These are phyloP conservation scores for Tylochromis polylepis DNA, from an alignment of 2,113 vertebrate species.

Conservation along the genomic window DNA sequence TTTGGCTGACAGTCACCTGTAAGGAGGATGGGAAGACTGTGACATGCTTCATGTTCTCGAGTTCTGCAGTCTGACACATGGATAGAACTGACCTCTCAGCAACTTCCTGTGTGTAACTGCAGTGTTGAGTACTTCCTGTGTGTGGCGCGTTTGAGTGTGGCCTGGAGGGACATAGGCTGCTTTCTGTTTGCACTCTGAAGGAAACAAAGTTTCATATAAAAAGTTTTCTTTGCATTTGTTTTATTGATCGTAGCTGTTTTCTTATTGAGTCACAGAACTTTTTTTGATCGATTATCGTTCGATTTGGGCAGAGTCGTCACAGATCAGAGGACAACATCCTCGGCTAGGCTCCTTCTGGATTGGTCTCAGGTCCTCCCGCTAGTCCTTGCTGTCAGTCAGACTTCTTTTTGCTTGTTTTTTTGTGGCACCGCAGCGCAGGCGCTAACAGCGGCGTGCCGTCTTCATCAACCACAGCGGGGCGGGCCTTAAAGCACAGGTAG, in stretches of 20 bases:
- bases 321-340: neutral
- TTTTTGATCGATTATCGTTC: too few species aligned
- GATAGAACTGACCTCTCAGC: neutral
- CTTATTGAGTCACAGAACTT: neutral
- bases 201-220: accelerated
- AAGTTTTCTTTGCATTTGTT: neutral
- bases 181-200: neutral
- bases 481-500: constrained; percentile 14
- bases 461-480: accelerated
- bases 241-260: neutral
- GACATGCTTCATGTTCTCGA: neutral
- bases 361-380: neutral
- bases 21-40: too few species aligned
- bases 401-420: constrained; percentile 19
- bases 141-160: accelerated
- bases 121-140: neutral
- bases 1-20: too few species aligned
- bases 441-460: accelerated
- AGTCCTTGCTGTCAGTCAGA: neutral
- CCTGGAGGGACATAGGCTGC: neutral
- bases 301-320: neutral
- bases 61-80: neutral
- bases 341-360: neutral
- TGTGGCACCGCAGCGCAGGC: neutral
- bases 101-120: neutral